phyloP scores from a whole-genome alignment of 2,888 invertebrate species.

The Ornithoptera alexandrae region DNA sequence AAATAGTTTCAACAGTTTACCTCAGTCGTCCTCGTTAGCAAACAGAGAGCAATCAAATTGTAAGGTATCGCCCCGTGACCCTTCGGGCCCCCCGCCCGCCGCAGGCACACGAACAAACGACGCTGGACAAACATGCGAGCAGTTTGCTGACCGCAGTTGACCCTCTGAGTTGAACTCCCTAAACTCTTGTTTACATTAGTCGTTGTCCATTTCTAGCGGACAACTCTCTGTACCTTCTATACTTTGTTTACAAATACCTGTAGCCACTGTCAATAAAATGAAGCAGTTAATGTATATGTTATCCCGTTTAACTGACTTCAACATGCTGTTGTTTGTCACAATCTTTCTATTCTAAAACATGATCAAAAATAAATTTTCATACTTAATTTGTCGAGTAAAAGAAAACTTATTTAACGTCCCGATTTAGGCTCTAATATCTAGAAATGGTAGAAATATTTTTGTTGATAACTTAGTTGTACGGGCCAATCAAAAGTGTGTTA shows the following conservation, averaged over 20 bases:
- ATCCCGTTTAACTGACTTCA: too few relatives aligned
- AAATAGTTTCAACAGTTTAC: neutral
- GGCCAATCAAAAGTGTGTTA: too few relatives aligned
- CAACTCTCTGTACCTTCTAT: neutral
- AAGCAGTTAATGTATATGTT: too few relatives aligned
- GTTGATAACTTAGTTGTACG: too few relatives aligned
- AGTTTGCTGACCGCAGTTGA: constrained; percentile 28
- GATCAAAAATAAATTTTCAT: too few relatives aligned
- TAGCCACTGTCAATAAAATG: neutral
- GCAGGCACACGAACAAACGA: constrained; percentile 15
- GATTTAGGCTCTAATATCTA: too few relatives aligned
- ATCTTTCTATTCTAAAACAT: too few relatives aligned
- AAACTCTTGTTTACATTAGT: constrained; percentile 18
- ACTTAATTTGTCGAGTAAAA: too few relatives aligned
- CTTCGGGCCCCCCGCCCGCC: constrained; percentile 3
- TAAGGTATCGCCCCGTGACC: constrained; percentile 6
- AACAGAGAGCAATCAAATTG: constrained; percentile 8
- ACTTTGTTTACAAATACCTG: neutral
- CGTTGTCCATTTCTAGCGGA: constrained; percentile 4
- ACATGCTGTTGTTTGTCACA: too few relatives aligned
- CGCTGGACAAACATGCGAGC: constrained; percentile 17
- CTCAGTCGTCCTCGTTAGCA: neutral
- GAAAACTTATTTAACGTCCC: too few relatives aligned
- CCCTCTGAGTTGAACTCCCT: constrained; percentile 22
- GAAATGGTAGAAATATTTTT: too few relatives aligned